Conservation (phyloP, 2,113 vertebrate genomes). For the Thomomys bottae region DNA sequence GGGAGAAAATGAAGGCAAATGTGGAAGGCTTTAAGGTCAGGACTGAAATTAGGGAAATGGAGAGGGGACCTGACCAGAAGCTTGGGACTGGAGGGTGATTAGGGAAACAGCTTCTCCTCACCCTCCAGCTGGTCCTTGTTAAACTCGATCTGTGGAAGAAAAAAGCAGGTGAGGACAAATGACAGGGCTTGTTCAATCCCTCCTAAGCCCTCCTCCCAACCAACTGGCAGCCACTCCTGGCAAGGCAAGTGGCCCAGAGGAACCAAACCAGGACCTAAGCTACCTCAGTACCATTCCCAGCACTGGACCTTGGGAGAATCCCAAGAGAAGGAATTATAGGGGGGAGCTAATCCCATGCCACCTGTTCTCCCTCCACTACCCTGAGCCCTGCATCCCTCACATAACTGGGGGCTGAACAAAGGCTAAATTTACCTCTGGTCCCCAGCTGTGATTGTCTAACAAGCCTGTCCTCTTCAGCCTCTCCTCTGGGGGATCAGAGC, state of each 20-base stretch:
- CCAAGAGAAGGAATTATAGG: slow-evolving; percentile 73
- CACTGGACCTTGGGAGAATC: slow-evolving; percentile 73
- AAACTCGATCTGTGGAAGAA: slow-evolving; percentile 83
- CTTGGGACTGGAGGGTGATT: slow-evolving; percentile 6
- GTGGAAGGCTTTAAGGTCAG: slow-evolving; percentile 44
- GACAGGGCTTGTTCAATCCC: slow-evolving; percentile 36
- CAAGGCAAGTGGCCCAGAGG: slow-evolving; percentile 66
- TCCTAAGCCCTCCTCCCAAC: slow-evolving; percentile 25
- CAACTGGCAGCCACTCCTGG: slow-evolving; percentile 66
- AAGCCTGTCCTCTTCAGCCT: slow-evolving; percentile 69
- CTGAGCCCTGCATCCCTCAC: slow-evolving; percentile 80
- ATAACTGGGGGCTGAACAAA: slow-evolving; percentile 83
- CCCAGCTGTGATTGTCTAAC: slow-evolving; percentile 80
- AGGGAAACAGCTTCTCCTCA: slow-evolving; percentile 68
- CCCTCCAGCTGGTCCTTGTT: slow-evolving; percentile 84
- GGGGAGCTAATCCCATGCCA: slow-evolving; percentile 81
- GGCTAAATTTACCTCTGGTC: slow-evolving; percentile 84
- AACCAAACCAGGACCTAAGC: slow-evolving; percentile 50
- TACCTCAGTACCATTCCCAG: slow-evolving; percentile 67
- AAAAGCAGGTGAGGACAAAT: slow-evolving; percentile 62
- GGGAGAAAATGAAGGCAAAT: neutral
- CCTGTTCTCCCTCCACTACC: slow-evolving; percentile 81
- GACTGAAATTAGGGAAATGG: neutral
- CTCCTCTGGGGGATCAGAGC: slow-evolving; percentile 61
- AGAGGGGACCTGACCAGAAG: slow-evolving; percentile 24